A percentile compares a stretch with the other conserved stretches of the same genome.
Conservation (phyloP, 2,797 vertebrate genomes). For the Anabacerthia variegaticeps region DNA sequence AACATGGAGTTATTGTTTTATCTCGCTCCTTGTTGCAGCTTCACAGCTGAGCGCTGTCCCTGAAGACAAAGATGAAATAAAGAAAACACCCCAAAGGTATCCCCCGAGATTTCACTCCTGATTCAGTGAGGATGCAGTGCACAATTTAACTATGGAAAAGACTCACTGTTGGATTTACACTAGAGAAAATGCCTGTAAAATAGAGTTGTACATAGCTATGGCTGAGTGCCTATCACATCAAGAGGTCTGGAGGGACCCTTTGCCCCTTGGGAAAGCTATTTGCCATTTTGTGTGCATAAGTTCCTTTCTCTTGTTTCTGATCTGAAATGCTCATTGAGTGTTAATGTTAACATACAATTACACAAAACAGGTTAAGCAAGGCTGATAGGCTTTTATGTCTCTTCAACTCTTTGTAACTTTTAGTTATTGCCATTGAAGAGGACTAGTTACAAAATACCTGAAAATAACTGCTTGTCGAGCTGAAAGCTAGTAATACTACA, state of each 20-base stretch:
- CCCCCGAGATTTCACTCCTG: background rate
- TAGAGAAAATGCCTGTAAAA: background rate
- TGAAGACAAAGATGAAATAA: constrained; percentile 33
- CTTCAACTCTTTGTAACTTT: background rate
- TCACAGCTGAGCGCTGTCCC: constrained; percentile 74
- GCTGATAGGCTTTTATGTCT: background rate
- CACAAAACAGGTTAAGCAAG: background rate
- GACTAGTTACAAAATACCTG: background rate
- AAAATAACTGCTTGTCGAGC: background rate
- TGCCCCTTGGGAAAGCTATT: background rate
- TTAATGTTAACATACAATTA: background rate
- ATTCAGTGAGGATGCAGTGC: background rate
- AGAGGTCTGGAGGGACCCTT: background rate
- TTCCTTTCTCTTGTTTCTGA: background rate
- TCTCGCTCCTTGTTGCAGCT: constrained; percentile 76
- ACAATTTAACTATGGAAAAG: background rate
- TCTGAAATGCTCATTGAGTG: background rate
- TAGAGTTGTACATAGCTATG: background rate
- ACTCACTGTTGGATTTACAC: background rate
- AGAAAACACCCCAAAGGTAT: background rate
- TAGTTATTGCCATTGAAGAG: background rate
- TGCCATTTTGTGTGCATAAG: background rate
- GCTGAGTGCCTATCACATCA: background rate
- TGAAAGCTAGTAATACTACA: background rate
- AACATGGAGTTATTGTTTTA: constrained; percentile 41